Evolutionary conservation across 1,140 invertebrate genomes (phyloP).

Genomic region (Bombus pascuorum): DNA sequence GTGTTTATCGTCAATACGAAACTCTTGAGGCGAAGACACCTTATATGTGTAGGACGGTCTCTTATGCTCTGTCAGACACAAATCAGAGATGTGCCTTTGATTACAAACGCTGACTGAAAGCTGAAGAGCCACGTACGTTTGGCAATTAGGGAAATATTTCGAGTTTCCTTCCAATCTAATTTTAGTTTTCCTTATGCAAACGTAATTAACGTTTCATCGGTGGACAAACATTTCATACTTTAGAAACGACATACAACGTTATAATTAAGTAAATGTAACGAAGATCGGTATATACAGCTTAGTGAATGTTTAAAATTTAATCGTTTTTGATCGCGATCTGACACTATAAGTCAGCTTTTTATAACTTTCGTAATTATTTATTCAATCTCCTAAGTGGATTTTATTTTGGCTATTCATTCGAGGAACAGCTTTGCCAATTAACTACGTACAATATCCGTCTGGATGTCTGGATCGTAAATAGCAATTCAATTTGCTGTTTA

Average conservation of each 20-base stretch:
- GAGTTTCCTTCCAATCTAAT: constrained; percentile 39
- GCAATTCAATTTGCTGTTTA: too few relatives aligned
- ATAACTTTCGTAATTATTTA: too few relatives aligned
- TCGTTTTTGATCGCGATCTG: not conserved
- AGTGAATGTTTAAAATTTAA: not conserved
- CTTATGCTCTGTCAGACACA: constrained; percentile 10
- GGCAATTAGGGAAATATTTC: constrained; percentile 46
- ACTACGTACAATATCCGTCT: too few relatives aligned
- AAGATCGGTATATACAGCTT: not conserved
- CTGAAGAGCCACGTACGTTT: constrained; percentile 6
- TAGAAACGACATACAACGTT: not conserved
- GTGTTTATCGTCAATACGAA: constrained; percentile 49
- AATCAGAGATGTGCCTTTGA: constrained; percentile 25
- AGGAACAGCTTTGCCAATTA: too few relatives aligned
- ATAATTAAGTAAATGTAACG: not conserved
- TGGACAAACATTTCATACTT: not conserved
- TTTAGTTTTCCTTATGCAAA: constrained; percentile 21
- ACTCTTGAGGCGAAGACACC: constrained; percentile 1
- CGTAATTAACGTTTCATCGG: not conserved
- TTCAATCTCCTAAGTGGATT: too few relatives aligned
- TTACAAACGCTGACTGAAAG: not conserved
- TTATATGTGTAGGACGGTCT: not conserved
- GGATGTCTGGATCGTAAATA: too few relatives aligned
- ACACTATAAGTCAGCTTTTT: too few relatives aligned
- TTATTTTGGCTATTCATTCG: too few relatives aligned